A percentile compares a stretch with the other conserved stretches of the same genome.
phyloP scores from a whole-genome alignment of 2,888 invertebrate species.

The Orthonychiurus folsomi region DNA sequence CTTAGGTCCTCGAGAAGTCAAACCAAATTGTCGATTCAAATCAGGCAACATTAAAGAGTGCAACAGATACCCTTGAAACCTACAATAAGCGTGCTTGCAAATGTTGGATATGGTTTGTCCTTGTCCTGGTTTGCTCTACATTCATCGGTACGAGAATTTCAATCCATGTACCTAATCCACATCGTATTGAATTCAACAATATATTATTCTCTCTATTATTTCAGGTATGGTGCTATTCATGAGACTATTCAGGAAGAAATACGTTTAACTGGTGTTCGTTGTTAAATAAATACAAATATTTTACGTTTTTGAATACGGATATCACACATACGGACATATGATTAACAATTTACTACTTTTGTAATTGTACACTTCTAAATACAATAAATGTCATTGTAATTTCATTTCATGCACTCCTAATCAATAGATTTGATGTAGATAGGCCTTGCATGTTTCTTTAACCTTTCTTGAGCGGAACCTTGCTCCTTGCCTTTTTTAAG shows the following conservation, averaged over 20 bases:
- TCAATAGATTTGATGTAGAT: conserved; percentile 40
- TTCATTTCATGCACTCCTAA: no score
- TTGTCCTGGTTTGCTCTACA: conserved; percentile 70
- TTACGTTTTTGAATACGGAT: no score
- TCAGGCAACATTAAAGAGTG: conserved; percentile 62
- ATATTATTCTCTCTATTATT: conserved; percentile 42
- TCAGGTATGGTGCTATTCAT: conserved; percentile 86
- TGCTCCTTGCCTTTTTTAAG: conserved; percentile 35
- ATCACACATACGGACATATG: no score
- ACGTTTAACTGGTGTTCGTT: no score
- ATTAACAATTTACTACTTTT: no score
- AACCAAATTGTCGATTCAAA: conserved; percentile 71
- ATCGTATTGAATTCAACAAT: not conserved
- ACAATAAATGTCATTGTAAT: no score
- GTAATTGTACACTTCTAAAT: no score
- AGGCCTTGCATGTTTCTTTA: conserved; percentile 38
- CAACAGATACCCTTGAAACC: conserved; percentile 71
- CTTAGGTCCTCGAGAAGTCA: conserved; percentile 62
- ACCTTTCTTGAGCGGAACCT: conserved; percentile 30
- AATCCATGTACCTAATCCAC: not conserved
- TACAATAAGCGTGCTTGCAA: conserved; percentile 82
- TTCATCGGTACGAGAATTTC: conserved; percentile 66
- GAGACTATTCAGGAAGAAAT: conserved; percentile 80
- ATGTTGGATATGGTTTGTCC: conserved; percentile 91
- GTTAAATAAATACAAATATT: not conserved